phyloP scores from a whole-genome alignment of 2,113 vertebrate species.

The Strigops habroptila region DNA sequence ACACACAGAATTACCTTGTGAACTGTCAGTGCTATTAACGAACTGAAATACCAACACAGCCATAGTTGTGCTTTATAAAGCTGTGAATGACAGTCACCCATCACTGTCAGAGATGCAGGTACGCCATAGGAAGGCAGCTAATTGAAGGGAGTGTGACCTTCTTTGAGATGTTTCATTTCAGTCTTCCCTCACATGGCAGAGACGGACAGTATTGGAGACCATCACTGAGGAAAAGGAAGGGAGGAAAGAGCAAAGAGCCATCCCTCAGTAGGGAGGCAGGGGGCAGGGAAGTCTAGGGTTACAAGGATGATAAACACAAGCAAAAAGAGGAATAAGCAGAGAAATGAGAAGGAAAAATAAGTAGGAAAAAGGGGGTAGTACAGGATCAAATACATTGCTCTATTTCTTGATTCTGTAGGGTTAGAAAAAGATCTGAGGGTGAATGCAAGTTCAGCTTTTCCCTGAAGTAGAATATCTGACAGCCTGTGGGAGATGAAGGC shows the following conservation, averaged over 20 bases:
- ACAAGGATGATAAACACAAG: neutral
- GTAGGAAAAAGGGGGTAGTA: rapidly evolving
- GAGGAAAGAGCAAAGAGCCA: neutral
- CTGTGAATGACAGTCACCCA: rapidly evolving
- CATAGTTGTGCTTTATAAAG: rapidly evolving
- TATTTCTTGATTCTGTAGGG: neutral
- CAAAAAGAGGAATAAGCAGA: neutral
- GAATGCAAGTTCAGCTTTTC: neutral
- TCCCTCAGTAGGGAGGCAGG: neutral
- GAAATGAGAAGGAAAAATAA: neutral
- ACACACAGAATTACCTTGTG: neutral
- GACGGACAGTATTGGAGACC: neutral
- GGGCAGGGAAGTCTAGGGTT: neutral
- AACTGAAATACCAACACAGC: neutral
- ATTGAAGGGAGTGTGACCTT: neutral
- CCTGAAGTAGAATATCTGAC: neutral
- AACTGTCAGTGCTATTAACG: neutral
- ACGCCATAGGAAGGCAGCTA: neutral
- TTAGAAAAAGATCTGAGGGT: neutral
- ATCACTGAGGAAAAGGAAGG: neutral
- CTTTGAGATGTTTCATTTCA: neutral
- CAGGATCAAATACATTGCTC: neutral
- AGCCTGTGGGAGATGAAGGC: neutral
- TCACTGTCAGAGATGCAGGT: neutral
- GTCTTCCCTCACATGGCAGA: neutral